These are phyloP conservation scores for Orthonyx spaldingii DNA, from an alignment of 2,113 vertebrate genomes.

Conservation along the genomic window DNA sequence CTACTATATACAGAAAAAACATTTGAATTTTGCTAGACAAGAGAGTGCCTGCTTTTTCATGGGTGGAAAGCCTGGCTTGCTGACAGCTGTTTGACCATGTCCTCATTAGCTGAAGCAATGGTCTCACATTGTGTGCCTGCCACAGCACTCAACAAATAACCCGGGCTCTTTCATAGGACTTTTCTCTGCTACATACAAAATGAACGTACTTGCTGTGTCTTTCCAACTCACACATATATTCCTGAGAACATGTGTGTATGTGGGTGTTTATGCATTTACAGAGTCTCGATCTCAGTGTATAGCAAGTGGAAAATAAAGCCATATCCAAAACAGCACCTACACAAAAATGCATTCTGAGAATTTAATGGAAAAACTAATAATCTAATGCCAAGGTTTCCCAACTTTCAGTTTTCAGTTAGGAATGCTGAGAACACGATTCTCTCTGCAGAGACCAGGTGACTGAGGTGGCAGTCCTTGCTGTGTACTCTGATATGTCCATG, in stretches of 20 bases:
- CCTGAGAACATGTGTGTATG: not conserved
- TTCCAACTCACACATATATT: not conserved
- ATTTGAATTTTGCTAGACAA: not conserved
- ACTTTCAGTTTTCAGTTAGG: not conserved
- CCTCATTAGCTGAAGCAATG: not conserved
- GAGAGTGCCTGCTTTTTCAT: constrained; percentile 35
- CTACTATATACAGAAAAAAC: constrained; percentile 31
- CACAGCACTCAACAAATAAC: rapidly evolving
- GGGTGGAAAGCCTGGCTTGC: constrained; percentile 17
- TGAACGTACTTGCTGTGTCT: not conserved
- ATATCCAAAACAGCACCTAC: not conserved
- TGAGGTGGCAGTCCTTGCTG: not conserved
- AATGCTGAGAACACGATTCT: not conserved
- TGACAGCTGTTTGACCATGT: not conserved
- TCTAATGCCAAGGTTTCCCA: not conserved
- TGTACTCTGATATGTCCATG: not conserved
- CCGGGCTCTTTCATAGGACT: not conserved
- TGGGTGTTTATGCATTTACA: not conserved
- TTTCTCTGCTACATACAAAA: not conserved
- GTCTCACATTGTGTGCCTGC: not conserved
- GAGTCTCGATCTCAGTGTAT: not conserved
- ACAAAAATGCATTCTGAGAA: not conserved
- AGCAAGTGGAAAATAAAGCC: not conserved
- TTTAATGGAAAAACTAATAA: not conserved
- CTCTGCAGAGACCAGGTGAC: not conserved